Evolutionary conservation across 2,113 vertebrate species (phyloP).

Genomic region (Daphoenositta chrysoptera): DNA sequence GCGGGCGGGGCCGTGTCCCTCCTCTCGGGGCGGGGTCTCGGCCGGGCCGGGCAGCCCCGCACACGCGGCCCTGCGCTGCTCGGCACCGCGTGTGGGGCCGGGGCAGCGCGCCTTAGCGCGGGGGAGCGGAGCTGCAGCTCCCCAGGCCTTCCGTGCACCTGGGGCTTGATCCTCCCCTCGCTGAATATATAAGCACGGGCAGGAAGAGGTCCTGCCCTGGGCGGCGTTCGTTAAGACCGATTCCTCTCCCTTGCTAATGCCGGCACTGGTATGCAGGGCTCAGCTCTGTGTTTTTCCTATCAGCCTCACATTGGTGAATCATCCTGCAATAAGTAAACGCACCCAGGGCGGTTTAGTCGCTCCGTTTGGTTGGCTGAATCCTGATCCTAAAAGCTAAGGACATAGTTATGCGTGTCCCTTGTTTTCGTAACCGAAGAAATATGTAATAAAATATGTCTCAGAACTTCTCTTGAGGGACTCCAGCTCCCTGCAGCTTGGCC

Average conservation of each 20-base stretch:
- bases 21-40: neutral
- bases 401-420: neutral
- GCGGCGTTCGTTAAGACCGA: accelerated
- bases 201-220: neutral
- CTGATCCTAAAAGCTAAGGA: neutral
- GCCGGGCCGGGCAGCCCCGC: accelerated
- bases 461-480: neutral
- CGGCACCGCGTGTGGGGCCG: accelerated
- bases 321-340: neutral
- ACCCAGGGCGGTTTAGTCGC: neutral
- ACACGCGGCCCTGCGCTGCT: neutral
- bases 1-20: neutral
- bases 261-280: neutral
- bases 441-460: neutral
- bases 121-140: neutral
- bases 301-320: neutral
- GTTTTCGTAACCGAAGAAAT: neutral
- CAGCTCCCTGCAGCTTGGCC: neutral
- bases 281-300: neutral
- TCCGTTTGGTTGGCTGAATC: neutral
- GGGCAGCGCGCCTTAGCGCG: neutral
- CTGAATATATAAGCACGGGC: accelerated
- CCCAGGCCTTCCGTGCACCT: accelerated
- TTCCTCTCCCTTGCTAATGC: neutral
- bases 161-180: neutral